Evolutionary conservation across 2,888 invertebrate species (phyloP), one percentile per base, ranked within the genome.

Genomic region (Masnerella sp.): DNA sequence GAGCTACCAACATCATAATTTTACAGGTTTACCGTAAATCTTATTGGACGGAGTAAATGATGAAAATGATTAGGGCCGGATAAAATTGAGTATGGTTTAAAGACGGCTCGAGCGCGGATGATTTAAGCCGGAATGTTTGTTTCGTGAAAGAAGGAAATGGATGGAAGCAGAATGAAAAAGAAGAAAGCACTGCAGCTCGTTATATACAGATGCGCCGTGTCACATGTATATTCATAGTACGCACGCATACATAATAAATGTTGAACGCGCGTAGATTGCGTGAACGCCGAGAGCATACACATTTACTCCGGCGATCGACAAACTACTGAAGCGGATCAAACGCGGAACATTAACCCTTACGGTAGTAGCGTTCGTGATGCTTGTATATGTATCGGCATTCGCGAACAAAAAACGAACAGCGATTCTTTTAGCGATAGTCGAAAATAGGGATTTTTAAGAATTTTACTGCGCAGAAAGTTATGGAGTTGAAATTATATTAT

Each of bases 311-410:
- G 3, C 61, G 74, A 74, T 74, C 74, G 70, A 70, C 70, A 58
- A 74, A 71, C 71, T 68, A 65, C 71, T 74, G 62, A 73, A 76
- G 74, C 74, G 70, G 49, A 74, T 71, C 70, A 73, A 76, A 75
- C 65, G 58, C 61, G 56, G 65, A 68, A 58, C 65, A 72, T 72
- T 68, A 68, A 68, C 69, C 69, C 69, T 52, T 47, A 38, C 69
- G 61, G 61, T 59, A 52, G 68, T 61, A 49, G 54, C 67, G 49
- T 58, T 43, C 67, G 56, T 67, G 65, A 51, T 15, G 20, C 49
- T 56, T 49, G 42, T 40, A 47, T 65, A n/a, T n/a, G n/a, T n/a
- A 25, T 45, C 25, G 45, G 32, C 18, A 12, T 20, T 56, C 36
- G 43, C 49, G 34, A n/a, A 12, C 42, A 49, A 54, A 62, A 42